These are phyloP conservation scores for Plestiodon gilberti DNA, from an alignment of 2,113 vertebrate genomes.

Conservation along the genomic window DNA sequence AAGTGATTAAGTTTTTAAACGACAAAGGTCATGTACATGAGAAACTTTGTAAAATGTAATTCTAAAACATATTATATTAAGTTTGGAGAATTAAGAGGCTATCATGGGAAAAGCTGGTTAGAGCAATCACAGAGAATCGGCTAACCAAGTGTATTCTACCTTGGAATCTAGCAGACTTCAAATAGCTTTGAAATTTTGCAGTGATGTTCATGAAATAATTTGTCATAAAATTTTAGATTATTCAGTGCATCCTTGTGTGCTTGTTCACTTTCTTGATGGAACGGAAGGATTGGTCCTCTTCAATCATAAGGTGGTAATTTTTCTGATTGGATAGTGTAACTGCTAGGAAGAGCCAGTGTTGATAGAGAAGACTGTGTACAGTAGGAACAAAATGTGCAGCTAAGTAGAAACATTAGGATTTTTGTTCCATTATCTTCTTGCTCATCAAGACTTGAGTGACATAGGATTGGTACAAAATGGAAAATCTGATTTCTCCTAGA, in stretches of 20 bases:
- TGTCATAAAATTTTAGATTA: not conserved
- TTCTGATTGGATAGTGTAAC: not conserved
- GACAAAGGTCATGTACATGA: constrained; percentile 14
- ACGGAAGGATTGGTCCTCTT: not conserved
- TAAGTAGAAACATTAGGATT: not conserved
- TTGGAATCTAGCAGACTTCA: not conserved
- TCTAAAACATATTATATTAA: constrained; percentile 28
- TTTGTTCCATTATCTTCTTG: constrained; percentile 15
- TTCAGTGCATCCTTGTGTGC: not conserved
- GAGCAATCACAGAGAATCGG: not conserved
- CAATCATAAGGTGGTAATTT: not conserved
- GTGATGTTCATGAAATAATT: not conserved
- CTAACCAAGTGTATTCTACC: not conserved
- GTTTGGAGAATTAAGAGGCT: constrained; percentile 3
- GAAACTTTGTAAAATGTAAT: not conserved
- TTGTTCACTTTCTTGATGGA: not conserved
- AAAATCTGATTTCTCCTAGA: constrained; percentile 35
- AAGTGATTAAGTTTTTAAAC: constrained; percentile 29
- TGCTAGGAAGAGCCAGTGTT: not conserved
- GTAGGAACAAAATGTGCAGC: not conserved
- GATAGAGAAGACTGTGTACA: not conserved
- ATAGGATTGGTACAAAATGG: constrained; percentile 11
- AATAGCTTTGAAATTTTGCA: not conserved
- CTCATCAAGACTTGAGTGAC: not conserved
- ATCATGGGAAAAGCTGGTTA: not conserved